Conservation (phyloP, 2,797 vertebrate genomes). For the Pitangus sulphuratus region DNA sequence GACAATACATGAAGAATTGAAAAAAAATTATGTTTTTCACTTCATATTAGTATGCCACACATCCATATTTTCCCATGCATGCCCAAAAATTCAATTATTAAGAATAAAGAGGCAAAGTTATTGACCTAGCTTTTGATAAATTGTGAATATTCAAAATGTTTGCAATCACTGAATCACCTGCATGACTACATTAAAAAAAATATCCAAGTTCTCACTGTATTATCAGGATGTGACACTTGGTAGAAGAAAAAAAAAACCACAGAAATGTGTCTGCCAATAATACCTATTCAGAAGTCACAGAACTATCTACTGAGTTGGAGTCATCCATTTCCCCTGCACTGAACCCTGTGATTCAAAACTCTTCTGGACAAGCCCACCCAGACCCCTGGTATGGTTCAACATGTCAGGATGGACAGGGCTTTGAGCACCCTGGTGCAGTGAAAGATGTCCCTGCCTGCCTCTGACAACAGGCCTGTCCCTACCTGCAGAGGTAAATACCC, state of each 20-base stretch:
- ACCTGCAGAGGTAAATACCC: not conserved
- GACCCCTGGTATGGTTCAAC: not conserved
- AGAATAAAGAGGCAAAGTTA: not conserved
- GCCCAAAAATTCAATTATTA: not conserved
- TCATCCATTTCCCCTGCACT: not conserved
- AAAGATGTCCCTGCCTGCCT: not conserved
- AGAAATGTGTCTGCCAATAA: not conserved
- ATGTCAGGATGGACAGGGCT: fast-evolving
- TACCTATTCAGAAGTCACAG: not conserved
- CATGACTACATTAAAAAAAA: not conserved
- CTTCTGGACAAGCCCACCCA: not conserved
- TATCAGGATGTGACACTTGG: not conserved
- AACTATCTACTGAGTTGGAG: not conserved
- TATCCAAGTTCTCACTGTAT: not conserved
- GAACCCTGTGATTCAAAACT: not conserved
- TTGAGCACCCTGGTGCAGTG: no score
- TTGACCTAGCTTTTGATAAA: not conserved
- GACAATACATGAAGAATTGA: not conserved
- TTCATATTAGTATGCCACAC: not conserved
- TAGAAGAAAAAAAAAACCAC: not conserved
- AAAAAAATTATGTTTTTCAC: not conserved
- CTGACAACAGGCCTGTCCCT: not conserved
- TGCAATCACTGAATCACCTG: not conserved
- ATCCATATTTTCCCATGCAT: fast-evolving
- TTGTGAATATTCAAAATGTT: not conserved